A percentile compares a stretch with the other conserved stretches of the same genome.
These are phyloP conservation scores for Pteropus alecto DNA, from an alignment of 2,113 vertebrate species.

Conservation along the genomic window DNA sequence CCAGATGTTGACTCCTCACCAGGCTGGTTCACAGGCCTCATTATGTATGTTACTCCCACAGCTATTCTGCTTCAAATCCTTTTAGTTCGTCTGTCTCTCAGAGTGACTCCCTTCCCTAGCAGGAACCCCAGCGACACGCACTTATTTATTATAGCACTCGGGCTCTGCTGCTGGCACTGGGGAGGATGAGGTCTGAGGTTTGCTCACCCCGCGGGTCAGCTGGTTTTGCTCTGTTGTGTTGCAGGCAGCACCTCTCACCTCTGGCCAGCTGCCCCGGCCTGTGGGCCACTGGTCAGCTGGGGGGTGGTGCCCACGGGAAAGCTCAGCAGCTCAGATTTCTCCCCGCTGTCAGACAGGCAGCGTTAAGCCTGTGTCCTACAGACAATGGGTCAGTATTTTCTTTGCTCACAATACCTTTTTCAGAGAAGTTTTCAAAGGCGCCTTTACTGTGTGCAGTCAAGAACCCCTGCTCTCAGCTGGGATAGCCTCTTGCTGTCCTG, in stretches of 20 bases:
- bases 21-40: not conserved
- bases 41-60: not conserved
- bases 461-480: not conserved
- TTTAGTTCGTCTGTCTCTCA: not conserved
- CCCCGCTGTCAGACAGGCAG: not conserved
- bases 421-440: constrained; percentile 17
- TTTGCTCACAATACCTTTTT: not conserved
- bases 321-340: not conserved
- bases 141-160: accelerated
- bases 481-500: not conserved
- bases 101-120: not conserved
- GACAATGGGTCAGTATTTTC: constrained; percentile 2
- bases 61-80: not conserved
- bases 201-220: not conserved
- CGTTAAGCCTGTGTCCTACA: not conserved
- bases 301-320: not conserved
- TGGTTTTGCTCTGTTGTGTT: not conserved
- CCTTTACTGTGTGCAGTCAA: not conserved
- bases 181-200: not conserved
- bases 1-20: not conserved
- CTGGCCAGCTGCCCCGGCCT: not conserved
- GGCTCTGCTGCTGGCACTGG: not conserved
- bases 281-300: not conserved
- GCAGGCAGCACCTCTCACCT: not conserved
- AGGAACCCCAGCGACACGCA: not conserved